These are phyloP conservation scores for Sthenelais limicola DNA, from an alignment of 2,888 invertebrate species.

Conservation along the genomic window DNA sequence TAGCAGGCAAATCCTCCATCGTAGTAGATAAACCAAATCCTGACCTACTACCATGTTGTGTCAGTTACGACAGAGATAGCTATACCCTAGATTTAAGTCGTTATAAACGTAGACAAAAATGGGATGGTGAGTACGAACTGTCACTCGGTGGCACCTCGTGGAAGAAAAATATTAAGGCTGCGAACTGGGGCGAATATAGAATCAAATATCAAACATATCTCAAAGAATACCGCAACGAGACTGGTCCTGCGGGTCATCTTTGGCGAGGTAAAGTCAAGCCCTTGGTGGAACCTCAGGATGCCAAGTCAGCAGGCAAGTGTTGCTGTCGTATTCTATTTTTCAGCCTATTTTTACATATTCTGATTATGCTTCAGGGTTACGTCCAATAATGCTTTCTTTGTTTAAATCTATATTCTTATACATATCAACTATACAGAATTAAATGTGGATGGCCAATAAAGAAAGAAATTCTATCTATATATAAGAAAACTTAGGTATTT, in stretches of 20 bases:
- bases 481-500: too few relatives aligned
- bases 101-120: background rate
- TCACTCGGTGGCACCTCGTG: conserved; percentile 32
- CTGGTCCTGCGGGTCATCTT: conserved; percentile 54
- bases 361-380: too few relatives aligned
- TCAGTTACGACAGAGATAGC: background rate
- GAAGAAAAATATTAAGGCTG: conserved; percentile 17
- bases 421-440: too few relatives aligned
- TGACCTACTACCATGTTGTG: conserved; percentile 22
- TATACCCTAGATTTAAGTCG: background rate
- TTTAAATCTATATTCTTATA: too few relatives aligned
- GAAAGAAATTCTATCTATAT: too few relatives aligned
- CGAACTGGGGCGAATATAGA: conserved; percentile 65
- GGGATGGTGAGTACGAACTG: background rate
- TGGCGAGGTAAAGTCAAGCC: conserved; percentile 63
- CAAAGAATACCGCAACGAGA: background rate
- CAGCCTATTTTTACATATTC: too few relatives aligned
- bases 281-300: conserved; percentile 58
- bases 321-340: too few relatives aligned
- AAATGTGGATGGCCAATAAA: too few relatives aligned
- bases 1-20: background rate
- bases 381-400: too few relatives aligned
- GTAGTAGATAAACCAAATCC: background rate
- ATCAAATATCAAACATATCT: conserved; percentile 43
- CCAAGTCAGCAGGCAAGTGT: conserved; percentile 54